Percentiles rank a stretch among this genome's conserved stretches.
Evolutionary conservation across 2,797 vertebrate genomes (phyloP).

Genomic region (Semaprochilodus insignis): DNA sequence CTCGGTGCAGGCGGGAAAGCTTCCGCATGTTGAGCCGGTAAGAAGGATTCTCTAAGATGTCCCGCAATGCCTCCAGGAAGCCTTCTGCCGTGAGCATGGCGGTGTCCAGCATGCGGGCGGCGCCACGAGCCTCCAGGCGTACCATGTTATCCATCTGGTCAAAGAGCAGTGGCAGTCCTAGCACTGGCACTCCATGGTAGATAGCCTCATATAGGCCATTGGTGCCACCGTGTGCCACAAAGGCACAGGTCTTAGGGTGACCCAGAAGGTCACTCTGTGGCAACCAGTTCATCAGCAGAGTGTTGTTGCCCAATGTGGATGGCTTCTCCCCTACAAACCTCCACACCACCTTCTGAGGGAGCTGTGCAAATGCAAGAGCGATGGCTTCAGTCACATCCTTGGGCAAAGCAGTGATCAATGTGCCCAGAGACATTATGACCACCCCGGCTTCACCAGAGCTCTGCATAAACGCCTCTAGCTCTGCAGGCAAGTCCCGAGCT

Average conservation of each 20-base stretch:
- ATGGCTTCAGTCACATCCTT: conserved; percentile 55
- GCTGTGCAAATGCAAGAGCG: conserved; percentile 69
- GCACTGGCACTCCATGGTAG: conserved; percentile 73
- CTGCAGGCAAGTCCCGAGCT: conserved; percentile 67
- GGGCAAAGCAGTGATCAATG: conserved; percentile 58
- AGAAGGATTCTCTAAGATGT: conserved; percentile 33
- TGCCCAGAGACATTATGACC: conserved; percentile 79
- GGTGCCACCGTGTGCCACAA: conserved; percentile 77
- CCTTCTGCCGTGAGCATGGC: conserved; percentile 31
- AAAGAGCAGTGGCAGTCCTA: conserved; percentile 77
- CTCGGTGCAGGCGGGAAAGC: conserved; percentile 71
- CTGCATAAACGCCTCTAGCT: conserved; percentile 76
- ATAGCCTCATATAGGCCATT: conserved; percentile 79
- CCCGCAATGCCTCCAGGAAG: conserved; percentile 50
- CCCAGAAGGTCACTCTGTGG: conserved; percentile 80
- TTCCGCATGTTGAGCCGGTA: conserved; percentile 68
- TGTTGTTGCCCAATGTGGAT: conserved; percentile 76
- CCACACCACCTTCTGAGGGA: conserved; percentile 82
- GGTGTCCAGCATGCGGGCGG: conserved; percentile 23
- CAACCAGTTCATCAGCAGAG: conserved; percentile 77
- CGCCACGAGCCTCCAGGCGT: conserved; percentile 60
- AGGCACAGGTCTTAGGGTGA: conserved; percentile 74
- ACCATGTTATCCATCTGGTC: conserved; percentile 79
- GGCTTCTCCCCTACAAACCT: conserved; percentile 69
- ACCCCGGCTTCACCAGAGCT: conserved; percentile 75